Base-by-base conservation (phyloP, 2,888 invertebrate species). In the Melanargia galathea region DNA sequence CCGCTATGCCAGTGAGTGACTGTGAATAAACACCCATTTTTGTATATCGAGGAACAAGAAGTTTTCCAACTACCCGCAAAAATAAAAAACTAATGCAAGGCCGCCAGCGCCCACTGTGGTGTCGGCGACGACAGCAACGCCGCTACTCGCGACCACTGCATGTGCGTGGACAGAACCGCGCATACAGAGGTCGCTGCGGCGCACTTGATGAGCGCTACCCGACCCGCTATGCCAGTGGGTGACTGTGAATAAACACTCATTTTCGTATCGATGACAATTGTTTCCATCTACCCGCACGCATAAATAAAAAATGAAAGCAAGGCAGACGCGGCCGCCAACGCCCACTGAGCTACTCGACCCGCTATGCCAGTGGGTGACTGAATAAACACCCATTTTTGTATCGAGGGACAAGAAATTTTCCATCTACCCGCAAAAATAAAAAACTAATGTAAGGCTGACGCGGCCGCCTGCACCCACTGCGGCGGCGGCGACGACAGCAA, bases 1-100 rank as follows among this genome's bases (percentile, higher is more conserved):
- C 85, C 0, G 83, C 78, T 0, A 86, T 67, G 0, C 91, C 91
- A 0, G 87, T 87, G 0, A 75, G 66, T 0, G 88, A 81, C 91
- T 90, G 71, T 0, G 26, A 6, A 54, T 22, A 20, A 20, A 20
- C 10, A 45, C 10, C 20, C 2, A 20, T 40, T 40, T 16, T 3
- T 45, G 18, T 40, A 38, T 1, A 0, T 11, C 35, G 10, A 35
- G 4, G 10, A 35, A 35, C 35, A 11, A 35, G 11, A 11, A 35
- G n/a, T n/a, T n/a, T n/a, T n/a, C n/a, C 43, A 43, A 8, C 18
- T 7, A 8, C 16, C 2, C 2, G n/a, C 11, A 11, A 33, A 33
- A 89, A 68, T 6, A 87, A 88, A 2, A 80, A 82, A 0, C 78
- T 26, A 26, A n/a, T n/a, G n/a, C n/a, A n/a, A n/a, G 38, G 70